Base-by-base conservation (phyloP, 1,140 invertebrate species). In the Cotesia glomerata region DNA sequence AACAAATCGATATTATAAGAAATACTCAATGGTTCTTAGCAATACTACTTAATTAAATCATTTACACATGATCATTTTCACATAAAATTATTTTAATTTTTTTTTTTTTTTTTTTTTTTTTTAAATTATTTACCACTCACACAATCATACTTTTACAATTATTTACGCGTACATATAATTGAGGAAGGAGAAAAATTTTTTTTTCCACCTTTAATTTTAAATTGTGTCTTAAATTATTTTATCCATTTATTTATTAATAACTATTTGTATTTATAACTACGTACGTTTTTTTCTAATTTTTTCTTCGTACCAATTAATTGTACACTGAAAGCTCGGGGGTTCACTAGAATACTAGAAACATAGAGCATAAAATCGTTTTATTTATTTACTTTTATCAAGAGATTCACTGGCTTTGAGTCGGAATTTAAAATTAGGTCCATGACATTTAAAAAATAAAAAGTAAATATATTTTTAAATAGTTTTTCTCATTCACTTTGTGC, bases 301-400 rank as follows among this genome's bases (percentile, higher is more conserved):
- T 45, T 62, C 16, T 26, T 49, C 36, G 52, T 45, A 16, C 14
- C 39, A 16, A 45, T 39, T 36, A 68, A 71, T 71, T 71, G 49
- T 70, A 74, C 67, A 69, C 32, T 58, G 35, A 65, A 74, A 74
- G 72, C 72, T 74, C 51, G 59, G 45, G 58, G 54, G 18, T 51
- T 51, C 39, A 16, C 45, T 63, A 51, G 58, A 71, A 71, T 58
- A 63, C 59, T 69, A 51, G 63, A 74, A 64, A 74, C 66, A 69
- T 56, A 65, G 51, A 69, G 56, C 59, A 18, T 61, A 67, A 61
- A 65, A 69, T 35, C 63, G 49, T 68, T 63, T 56, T 73, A 13
- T 69, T 34, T 13, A 52, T 63, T 65, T 62, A 26, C 26, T 69
- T 5, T 16, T 58, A 56, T 16, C 18, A 8, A 14, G 61, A 63